Conservation (phyloP, 2,113 vertebrate genomes). For the Myiopsitta monachus region DNA sequence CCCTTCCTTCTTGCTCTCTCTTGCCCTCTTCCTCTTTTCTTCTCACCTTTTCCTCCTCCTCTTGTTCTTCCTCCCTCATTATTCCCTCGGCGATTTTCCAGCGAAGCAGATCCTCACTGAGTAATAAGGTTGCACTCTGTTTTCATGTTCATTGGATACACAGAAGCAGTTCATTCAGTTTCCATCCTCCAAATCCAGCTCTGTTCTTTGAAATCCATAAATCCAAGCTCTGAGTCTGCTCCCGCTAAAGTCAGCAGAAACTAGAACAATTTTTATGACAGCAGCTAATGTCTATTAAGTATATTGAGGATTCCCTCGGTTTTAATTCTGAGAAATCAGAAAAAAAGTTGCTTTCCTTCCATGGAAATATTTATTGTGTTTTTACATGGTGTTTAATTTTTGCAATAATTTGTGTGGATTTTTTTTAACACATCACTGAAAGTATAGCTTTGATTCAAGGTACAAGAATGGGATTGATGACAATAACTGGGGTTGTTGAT, state of each 20-base stretch:
- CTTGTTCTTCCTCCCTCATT: conserved; percentile 57
- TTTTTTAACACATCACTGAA: not conserved
- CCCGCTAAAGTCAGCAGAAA: not conserved
- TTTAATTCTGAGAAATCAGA: not conserved
- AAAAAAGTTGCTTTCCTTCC: not conserved
- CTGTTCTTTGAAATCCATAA: not conserved
- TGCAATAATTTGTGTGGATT: not conserved
- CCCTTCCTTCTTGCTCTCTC: conserved; percentile 45
- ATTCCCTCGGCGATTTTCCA: conserved; percentile 38
- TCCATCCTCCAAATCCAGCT: not conserved
- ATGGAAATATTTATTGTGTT: not conserved
- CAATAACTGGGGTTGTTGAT: not conserved
- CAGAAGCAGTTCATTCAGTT: not conserved
- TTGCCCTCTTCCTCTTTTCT: conserved; percentile 48
- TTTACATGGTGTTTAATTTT: not conserved
- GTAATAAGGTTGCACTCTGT: not conserved
- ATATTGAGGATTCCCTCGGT: not conserved
- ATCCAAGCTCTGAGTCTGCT: not conserved
- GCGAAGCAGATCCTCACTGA: conserved; percentile 27
- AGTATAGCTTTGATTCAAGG: not conserved
- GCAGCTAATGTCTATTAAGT: not conserved
- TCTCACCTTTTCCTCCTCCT: conserved; percentile 58
- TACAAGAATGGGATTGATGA: not conserved
- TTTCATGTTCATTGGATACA: conserved; percentile 4
- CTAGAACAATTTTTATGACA: not conserved